Evolutionary conservation across 2,113 vertebrate species (phyloP).

Genomic region (Ploceus nigricollis): DNA sequence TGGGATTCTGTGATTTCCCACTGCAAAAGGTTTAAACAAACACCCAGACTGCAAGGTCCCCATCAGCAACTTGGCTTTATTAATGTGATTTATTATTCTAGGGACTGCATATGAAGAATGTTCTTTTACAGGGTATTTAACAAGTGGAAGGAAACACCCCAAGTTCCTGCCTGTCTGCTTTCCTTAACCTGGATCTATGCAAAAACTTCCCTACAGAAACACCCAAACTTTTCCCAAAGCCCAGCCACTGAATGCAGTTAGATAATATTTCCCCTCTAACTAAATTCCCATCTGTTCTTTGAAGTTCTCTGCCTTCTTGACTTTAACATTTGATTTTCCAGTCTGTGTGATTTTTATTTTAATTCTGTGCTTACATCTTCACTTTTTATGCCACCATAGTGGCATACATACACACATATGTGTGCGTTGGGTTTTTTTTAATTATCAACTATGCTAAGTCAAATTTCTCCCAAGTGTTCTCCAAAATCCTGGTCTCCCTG

Average conservation of each 20-base stretch:
- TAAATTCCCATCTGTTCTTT: not conserved
- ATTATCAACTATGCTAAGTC: not conserved
- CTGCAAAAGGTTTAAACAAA: not conserved
- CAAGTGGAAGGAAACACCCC: not conserved
- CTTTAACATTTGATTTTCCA: not conserved
- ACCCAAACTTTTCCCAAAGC: not conserved
- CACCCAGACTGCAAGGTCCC: not conserved
- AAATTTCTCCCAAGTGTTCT: not conserved
- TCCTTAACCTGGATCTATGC: not conserved
- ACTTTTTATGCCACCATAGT: not conserved
- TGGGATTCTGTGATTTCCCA: not conserved
- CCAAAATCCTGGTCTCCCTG: not conserved
- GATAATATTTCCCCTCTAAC: not conserved
- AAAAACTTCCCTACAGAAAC: not conserved
- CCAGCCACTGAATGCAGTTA: not conserved
- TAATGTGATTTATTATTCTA: not conserved
- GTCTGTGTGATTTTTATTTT: not conserved
- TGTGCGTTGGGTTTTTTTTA: too few relatives aligned
- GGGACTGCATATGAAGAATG: rapidly evolving
- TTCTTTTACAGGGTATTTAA: not conserved
- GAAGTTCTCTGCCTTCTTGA: not conserved
- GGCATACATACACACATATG: too few relatives aligned
- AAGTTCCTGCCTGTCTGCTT: not conserved
- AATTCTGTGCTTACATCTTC: not conserved
- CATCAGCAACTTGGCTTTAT: not conserved